phyloP scores from a whole-genome alignment of 2,797 vertebrate species.

The Halcyon chelicuti region DNA sequence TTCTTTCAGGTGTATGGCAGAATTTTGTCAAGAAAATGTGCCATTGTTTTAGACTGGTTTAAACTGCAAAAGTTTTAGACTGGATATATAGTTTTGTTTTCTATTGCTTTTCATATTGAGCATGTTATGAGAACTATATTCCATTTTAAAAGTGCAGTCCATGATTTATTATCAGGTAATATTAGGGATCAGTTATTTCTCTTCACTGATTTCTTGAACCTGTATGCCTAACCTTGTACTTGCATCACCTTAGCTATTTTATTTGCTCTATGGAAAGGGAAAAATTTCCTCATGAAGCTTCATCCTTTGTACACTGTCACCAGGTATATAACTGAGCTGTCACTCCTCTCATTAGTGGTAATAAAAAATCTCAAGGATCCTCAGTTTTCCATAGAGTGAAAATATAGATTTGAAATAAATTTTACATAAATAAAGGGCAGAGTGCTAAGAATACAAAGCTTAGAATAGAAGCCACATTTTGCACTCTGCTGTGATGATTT shows the following conservation, averaged over 20 bases:
- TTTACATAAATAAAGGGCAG: neutral
- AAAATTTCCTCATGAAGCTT: neutral
- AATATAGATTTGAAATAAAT: neutral
- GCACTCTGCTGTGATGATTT: neutral
- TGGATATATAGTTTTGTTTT: neutral
- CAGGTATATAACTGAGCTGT: neutral
- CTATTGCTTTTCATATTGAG: neutral
- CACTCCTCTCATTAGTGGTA: neutral
- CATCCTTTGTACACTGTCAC: neutral
- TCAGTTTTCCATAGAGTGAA: neutral
- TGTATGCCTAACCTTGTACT: neutral
- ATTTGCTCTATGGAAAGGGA: neutral
- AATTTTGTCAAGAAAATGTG: neutral
- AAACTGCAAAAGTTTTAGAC: neutral
- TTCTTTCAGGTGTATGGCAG: fast-evolving
- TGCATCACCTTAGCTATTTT: neutral
- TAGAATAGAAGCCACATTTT: neutral
- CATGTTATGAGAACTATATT: neutral
- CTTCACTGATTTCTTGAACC: neutral
- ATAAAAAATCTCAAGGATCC: neutral
- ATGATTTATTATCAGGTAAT: neutral
- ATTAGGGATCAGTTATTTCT: neutral
- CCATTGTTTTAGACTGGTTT: neutral
- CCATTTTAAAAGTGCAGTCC: neutral
- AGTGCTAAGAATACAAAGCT: neutral